Conservation (phyloP, 2,113 vertebrate genomes). For the Tachuris rubrigastra region DNA sequence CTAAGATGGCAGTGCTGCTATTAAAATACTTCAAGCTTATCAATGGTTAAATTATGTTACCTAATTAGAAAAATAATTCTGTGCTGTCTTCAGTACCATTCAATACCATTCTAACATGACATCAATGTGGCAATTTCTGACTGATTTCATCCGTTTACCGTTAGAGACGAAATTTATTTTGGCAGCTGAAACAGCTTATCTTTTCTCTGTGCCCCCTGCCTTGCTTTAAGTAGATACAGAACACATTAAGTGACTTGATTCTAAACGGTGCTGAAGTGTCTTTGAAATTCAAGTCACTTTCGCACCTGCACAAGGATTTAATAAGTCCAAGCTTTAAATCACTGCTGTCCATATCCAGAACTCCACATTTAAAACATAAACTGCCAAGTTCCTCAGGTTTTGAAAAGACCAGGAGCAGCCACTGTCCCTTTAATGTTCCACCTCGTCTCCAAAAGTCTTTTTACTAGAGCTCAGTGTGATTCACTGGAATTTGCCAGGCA, state of each 20-base stretch:
- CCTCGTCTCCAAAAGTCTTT: constrained; percentile 45
- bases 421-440: constrained; percentile 53
- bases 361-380: not conserved
- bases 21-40: not conserved
- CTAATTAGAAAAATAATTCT: not conserved
- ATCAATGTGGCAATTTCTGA: not conserved
- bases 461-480: constrained; percentile 47
- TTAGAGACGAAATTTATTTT: not conserved
- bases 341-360: not conserved
- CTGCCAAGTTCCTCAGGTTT: not conserved
- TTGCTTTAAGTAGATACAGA: not conserved
- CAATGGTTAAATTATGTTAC: not conserved
- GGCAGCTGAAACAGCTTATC: not conserved
- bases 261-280: not conserved
- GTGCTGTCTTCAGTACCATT: not conserved
- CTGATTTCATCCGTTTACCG: not conserved
- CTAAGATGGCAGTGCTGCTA: not conserved
- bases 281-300: not conserved
- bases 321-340: not conserved
- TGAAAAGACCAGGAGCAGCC: not conserved
- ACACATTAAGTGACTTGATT: not conserved
- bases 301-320: not conserved
- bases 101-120: not conserved
- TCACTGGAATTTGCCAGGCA: constrained; percentile 64
- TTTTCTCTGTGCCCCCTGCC: not conserved